Conservation (phyloP, 2,797 vertebrate species). For the Manis pentadactyla region DNA sequence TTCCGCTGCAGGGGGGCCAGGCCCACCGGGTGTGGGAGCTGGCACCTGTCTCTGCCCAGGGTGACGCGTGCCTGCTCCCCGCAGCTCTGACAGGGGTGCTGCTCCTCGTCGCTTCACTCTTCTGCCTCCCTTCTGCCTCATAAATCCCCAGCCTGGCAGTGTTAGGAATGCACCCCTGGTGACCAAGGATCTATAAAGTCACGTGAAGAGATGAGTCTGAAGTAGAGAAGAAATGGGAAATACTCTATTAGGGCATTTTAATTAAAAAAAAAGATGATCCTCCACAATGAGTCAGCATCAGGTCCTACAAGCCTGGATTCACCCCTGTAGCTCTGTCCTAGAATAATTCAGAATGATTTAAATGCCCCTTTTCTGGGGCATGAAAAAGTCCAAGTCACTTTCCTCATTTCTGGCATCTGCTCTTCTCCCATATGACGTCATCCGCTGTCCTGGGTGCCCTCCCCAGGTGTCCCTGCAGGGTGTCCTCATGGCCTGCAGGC, state of each 20-base stretch:
- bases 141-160: background rate
- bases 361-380: background rate
- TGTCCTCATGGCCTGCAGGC: background rate
- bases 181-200: background rate
- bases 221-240: background rate
- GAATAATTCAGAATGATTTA: background rate
- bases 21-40: rapidly evolving
- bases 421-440: rapidly evolving
- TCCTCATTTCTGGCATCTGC: background rate
- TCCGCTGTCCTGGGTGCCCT: background rate
- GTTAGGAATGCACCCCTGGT: background rate
- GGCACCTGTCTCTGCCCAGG: background rate
- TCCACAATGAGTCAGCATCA: background rate
- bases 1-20: background rate
- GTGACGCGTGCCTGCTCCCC: rapidly evolving
- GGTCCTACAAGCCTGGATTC: background rate
- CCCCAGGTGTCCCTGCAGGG: rapidly evolving
- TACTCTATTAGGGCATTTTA: background rate
- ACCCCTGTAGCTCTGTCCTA: background rate
- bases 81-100: background rate
- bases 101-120: background rate
- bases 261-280: background rate
- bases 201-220: background rate
- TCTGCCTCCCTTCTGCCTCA: background rate
- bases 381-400: background rate